Evolutionary conservation across 2,888 invertebrate species (phyloP), one percentile per base, ranked within the genome.

Genomic region (Brassicogethes aeneus): DNA sequence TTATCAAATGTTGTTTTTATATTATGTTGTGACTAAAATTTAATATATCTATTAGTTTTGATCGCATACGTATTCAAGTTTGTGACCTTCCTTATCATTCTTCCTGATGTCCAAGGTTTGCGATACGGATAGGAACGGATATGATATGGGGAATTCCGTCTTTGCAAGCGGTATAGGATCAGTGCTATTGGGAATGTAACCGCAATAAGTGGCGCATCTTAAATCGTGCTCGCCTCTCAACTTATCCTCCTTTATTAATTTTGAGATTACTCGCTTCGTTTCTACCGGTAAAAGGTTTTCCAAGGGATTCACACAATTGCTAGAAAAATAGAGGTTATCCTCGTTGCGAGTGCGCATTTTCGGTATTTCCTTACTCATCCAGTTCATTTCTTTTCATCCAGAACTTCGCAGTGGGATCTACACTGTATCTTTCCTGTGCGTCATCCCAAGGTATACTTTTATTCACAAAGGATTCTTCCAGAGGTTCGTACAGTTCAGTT

Each of bases 371-470:
- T 48, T 51, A 60, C 60, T 54, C 40, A 2, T 59, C 53, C 13
- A 54, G 53, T 5, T 58, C 54, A 34, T 59, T 58, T 44, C 57
- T 61, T 31, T 60, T 51, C 3, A 53, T 40, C 66, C 67, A 68
- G 46, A 63, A 68, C 32, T 52, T 49, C 36, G 35, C 44, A 7
- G 61, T 62, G 1, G 60, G 57, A 50, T 67, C 64, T 2, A 65
- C 57, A 33, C 44, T 51, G 2, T 49, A 56, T 41, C 65, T 57
- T 5, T 44, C 48, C 53, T 70, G 69, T 37, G 54, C 37, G 34
- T 53, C 51, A 40, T 68, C 66, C 69, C 69, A 70, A 16, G 52
- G 45, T 51, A 51, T 61, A 2, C 56, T 60, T n/a, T 38, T 48
- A 16, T 47, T 46, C 15, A 55, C 45, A 36, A 48, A 55, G 15